Percentiles rank a stretch among this genome's conserved stretches.
Conservation (phyloP, 2,113 vertebrate species). For the Sialia sialis region DNA sequence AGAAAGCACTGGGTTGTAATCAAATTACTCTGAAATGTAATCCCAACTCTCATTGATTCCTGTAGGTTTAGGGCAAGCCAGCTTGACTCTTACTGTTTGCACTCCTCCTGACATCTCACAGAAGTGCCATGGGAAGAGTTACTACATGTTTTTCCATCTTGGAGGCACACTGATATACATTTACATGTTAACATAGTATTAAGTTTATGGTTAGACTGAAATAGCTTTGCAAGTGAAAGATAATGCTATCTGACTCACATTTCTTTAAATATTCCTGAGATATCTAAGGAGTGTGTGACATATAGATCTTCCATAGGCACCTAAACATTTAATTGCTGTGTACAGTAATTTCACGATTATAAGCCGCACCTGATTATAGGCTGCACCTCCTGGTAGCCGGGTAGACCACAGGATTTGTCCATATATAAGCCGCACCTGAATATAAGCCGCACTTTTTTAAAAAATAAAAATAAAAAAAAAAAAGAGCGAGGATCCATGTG, state of each 20-base stretch:
- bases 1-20: not conserved
- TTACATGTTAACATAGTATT: not conserved
- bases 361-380: no score
- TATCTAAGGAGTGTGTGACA: not conserved
- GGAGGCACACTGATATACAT: not conserved
- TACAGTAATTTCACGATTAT: no score
- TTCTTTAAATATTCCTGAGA: not conserved
- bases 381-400: no score
- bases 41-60: not conserved
- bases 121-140: not conserved
- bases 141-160: not conserved
- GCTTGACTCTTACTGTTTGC: not conserved
- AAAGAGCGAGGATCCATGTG: no score
- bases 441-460: no score
- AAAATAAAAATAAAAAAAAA: no score
- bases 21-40: not conserved
- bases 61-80: not conserved
- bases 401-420: no score
- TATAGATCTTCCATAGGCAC: not conserved
- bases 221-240: not conserved
- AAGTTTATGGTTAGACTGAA: not conserved
- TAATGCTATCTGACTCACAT: not conserved
- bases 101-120: not conserved
- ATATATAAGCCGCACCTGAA: no score
- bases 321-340: not conserved